Evolutionary conservation across 2,888 invertebrate species (phyloP).

Genomic region (Scelioninae gen. 2): DNA sequence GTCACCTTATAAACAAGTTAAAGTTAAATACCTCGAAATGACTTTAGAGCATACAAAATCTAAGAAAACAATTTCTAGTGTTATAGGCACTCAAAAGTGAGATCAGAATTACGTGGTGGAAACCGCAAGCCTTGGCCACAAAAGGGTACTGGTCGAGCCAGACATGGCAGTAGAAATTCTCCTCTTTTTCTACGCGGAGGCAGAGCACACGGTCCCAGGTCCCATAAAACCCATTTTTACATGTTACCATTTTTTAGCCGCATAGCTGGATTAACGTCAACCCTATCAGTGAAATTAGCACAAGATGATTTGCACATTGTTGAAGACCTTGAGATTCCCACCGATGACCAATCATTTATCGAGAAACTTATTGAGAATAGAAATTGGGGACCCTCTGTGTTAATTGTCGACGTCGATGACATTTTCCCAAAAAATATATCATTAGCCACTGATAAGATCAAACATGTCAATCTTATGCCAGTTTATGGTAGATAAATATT

Average conservation of each 20-base stretch:
- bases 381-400: slow-evolving; percentile 96
- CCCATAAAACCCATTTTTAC: slow-evolving; percentile 93
- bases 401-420: slow-evolving; percentile 95
- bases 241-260: slow-evolving; percentile 91
- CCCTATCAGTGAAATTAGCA: slow-evolving; percentile 92
- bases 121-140: slow-evolving; percentile 98
- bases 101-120: slow-evolving; percentile 92
- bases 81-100: slow-evolving; percentile 85
- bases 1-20: too few species aligned
- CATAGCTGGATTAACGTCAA: slow-evolving; percentile 87
- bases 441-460: slow-evolving; percentile 85
- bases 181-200: slow-evolving; percentile 92
- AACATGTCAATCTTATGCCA: slow-evolving; percentile 95
- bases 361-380: slow-evolving; percentile 87
- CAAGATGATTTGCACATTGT: slow-evolving; percentile 97
- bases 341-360: slow-evolving; percentile 86
- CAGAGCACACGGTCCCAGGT: slow-evolving; percentile 91
- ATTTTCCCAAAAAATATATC: slow-evolving; percentile 92
- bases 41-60: too few species aligned
- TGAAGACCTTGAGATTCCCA: slow-evolving; percentile 89
- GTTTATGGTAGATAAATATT: slow-evolving; percentile 90
- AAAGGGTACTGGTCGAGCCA: slow-evolving; percentile 92
- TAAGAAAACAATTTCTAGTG: too few species aligned
- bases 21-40: too few species aligned
- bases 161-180: slow-evolving; percentile 94